Evolutionary conservation across 1,140 invertebrate species (phyloP).

Genomic region (Uloborus diversus): DNA sequence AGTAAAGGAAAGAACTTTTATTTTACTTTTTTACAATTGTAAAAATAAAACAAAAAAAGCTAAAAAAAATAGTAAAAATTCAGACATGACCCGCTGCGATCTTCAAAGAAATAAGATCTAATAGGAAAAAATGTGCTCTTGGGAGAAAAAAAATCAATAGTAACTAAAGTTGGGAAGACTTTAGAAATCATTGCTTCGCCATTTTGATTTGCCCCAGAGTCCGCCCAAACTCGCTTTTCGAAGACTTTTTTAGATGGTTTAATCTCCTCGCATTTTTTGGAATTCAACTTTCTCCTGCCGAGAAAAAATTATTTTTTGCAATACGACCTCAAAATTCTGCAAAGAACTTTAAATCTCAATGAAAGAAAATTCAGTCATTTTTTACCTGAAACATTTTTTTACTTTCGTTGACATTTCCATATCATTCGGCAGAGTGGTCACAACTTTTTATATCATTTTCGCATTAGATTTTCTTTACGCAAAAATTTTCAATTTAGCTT

Average conservation of each 20-base stretch:
- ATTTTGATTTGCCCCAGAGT: slow-evolving; percentile 48
- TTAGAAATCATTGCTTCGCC: slow-evolving; percentile 42
- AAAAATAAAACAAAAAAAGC: slow-evolving; percentile 1
- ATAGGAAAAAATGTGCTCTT: slow-evolving; percentile 21
- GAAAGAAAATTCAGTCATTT: neutral
- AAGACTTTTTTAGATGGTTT: slow-evolving; percentile 23
- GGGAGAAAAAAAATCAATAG: slow-evolving; percentile 40
- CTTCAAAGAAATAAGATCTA: slow-evolving; percentile 48
- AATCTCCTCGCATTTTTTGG: slow-evolving; percentile 21
- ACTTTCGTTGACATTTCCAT: neutral
- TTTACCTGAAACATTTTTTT: neutral
- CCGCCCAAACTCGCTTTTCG: neutral
- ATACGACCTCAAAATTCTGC: slow-evolving; percentile 44
- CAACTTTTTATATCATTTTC: neutral
- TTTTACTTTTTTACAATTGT: neutral
- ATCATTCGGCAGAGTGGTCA: slow-evolving; percentile 4
- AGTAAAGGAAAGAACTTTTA: neutral
- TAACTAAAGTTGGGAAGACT: slow-evolving; percentile 49
- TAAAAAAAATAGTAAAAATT: slow-evolving; percentile 23
- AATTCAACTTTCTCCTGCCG: neutral
- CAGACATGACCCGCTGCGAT: slow-evolving; percentile 42
- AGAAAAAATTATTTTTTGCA: slow-evolving; percentile 30
- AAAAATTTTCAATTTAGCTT: neutral
- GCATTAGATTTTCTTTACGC: too few relatives aligned
- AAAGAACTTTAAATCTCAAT: too few relatives aligned